Conservation (phyloP, 2,888 invertebrate species). For the Papilio gigon region DNA sequence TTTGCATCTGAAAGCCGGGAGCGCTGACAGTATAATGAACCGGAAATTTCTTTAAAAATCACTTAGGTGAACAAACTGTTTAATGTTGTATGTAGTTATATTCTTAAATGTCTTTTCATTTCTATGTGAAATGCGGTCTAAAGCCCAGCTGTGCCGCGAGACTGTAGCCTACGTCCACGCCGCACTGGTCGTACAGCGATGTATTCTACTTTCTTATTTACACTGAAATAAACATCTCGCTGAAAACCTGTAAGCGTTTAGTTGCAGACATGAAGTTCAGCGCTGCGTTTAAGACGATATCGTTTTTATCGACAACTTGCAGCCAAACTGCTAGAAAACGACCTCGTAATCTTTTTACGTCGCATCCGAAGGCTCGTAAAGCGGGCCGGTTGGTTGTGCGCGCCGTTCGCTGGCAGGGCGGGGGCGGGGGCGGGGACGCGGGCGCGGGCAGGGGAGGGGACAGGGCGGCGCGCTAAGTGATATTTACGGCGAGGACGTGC, state of each 20-base stretch:
- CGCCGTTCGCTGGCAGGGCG: slow-evolving; percentile 12
- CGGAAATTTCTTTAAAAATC: too few species aligned
- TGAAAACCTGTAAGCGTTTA: not conserved
- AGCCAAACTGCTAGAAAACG: slow-evolving; percentile 26
- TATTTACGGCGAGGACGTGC: slow-evolving; percentile 6
- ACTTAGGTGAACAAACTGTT: too few species aligned
- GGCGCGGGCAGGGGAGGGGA: slow-evolving; percentile 5
- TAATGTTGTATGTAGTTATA: too few species aligned
- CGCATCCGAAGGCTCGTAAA: slow-evolving; percentile 29
- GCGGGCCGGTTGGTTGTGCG: slow-evolving; percentile 18
- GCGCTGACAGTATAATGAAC: too few species aligned
- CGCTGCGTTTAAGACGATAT: not conserved
- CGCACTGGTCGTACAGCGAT: too few species aligned
- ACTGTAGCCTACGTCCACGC: too few species aligned
- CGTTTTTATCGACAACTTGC: slow-evolving; percentile 21
- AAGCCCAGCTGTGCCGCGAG: too few species aligned
- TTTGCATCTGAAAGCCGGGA: too few species aligned
- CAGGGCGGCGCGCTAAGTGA: slow-evolving; percentile 14
- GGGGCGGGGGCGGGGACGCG: slow-evolving; percentile 18
- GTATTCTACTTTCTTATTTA: not conserved
- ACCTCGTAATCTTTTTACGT: slow-evolving; percentile 28
- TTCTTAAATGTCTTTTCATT: too few species aligned
- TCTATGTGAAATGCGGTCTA: too few species aligned
- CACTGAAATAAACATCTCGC: not conserved
- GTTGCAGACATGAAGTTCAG: not conserved